These are phyloP conservation scores for Hydropsyche tenuis DNA, from an alignment of 1,140 invertebrate species.

Conservation along the genomic window DNA sequence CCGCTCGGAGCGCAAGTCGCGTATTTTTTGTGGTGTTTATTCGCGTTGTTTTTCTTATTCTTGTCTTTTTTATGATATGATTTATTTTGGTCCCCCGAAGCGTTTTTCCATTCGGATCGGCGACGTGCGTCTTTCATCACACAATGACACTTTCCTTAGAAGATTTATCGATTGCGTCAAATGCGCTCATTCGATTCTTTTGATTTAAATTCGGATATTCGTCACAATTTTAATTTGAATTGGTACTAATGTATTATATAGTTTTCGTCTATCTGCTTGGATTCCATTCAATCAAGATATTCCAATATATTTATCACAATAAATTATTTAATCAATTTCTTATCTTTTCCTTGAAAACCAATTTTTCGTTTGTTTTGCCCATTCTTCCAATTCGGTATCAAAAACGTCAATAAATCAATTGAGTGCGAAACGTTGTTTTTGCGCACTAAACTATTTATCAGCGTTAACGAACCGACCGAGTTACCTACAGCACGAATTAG, in stretches of 20 bases:
- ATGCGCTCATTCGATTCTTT: neutral
- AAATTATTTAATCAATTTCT: no score
- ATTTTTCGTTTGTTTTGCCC: no score
- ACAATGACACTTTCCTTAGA: slow-evolving; percentile 11
- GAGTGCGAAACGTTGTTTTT: slow-evolving; percentile 6
- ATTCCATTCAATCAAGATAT: no score
- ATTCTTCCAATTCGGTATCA: no score
- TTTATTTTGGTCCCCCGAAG: slow-evolving; percentile 6
- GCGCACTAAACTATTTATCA: neutral
- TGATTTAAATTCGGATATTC: neutral
- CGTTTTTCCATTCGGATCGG: slow-evolving; percentile 7
- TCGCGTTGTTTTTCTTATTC: neutral
- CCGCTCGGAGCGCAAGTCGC: neutral
- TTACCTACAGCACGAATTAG: neutral
- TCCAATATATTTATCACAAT: no score
- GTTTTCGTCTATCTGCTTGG: no score
- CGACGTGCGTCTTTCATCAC: slow-evolving; percentile 8
- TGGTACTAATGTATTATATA: no score
- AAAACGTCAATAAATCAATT: no score
- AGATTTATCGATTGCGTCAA: slow-evolving; percentile 18
- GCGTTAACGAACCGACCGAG: neutral
- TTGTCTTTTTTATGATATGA: slow-evolving; percentile 5
- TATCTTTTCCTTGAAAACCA: no score
- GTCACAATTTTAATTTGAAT: neutral
- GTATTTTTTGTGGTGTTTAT: neutral